Percentiles rank a stretch among this genome's conserved stretches.
Evolutionary conservation across 1,140 invertebrate genomes (phyloP).

Genomic region (Paraescarpia echinospica): DNA sequence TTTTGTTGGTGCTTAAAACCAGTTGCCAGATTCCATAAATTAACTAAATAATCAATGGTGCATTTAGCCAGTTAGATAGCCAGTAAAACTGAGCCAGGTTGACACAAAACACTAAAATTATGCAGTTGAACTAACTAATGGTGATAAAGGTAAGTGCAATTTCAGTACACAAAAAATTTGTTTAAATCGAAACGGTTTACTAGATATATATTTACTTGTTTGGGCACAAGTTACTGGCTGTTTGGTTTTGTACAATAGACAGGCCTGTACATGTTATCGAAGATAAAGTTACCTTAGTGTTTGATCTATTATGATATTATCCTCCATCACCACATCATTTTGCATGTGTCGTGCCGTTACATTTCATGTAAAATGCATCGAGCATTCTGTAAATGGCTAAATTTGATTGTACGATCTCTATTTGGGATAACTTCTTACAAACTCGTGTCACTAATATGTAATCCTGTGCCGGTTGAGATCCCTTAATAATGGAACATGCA

Average conservation of each 20-base stretch:
- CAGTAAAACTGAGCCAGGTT: neutral
- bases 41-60: too few relatives aligned
- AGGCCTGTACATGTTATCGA: neutral
- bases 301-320: neutral
- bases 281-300: neutral
- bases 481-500: neutral
- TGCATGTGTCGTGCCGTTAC: neutral
- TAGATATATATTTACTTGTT: neutral
- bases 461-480: neutral
- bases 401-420: too few relatives aligned
- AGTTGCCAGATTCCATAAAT: too few relatives aligned
- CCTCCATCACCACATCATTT: neutral
- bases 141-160: neutral
- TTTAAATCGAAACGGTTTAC: neutral
- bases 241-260: neutral
- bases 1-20: neutral
- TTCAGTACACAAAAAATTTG: neutral
- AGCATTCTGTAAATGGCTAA: neutral
- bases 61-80: too few relatives aligned
- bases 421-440: too few relatives aligned
- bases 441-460: neutral
- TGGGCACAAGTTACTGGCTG: neutral
- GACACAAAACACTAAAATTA: neutral
- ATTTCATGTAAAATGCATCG: neutral
- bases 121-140: neutral